These are phyloP conservation scores for Drosophila parthenogenetica DNA, from an alignment of 2,888 invertebrate species.

Conservation along the genomic window DNA sequence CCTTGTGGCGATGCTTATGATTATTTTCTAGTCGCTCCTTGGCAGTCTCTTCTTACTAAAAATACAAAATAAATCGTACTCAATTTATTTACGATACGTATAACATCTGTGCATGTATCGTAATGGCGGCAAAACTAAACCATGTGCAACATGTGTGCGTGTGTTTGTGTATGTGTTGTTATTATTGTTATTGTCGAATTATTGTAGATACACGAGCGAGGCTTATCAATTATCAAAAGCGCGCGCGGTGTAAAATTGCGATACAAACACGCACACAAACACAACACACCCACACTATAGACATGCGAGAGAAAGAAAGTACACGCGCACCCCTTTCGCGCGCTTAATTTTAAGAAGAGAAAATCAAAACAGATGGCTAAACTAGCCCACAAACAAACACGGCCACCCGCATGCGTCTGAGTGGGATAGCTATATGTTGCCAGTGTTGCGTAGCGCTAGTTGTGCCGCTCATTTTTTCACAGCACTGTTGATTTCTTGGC, in stretches of 20 bases:
- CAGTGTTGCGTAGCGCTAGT: constrained; percentile 57
- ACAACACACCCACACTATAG: constrained; percentile 45
- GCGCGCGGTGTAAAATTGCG: constrained; percentile 60
- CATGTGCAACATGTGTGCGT: constrained; percentile 75
- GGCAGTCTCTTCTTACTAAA: constrained; percentile 37
- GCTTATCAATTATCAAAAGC: constrained; percentile 73
- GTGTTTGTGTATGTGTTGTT: constrained; percentile 21
- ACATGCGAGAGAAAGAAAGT: constrained; percentile 67
- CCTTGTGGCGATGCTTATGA: constrained; percentile 34
- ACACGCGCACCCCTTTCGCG: constrained; percentile 80
- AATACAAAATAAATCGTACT: constrained; percentile 10
- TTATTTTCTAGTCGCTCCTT: constrained; percentile 29
- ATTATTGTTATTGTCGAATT: constrained; percentile 49
- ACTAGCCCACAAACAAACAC: constrained; percentile 65
- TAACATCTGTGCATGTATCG: constrained; percentile 8
- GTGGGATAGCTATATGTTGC: constrained; percentile 43
- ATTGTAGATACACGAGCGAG: constrained; percentile 55
- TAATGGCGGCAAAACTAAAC: constrained; percentile 63
- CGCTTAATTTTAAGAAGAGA: constrained; percentile 78
- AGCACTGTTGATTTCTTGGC: constrained; percentile 66
- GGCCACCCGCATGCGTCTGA: constrained; percentile 46
- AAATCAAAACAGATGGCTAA: constrained; percentile 75
- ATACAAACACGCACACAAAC: constrained; percentile 45
- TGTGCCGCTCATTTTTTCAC: constrained; percentile 63
- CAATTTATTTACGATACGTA: constrained; percentile 36